Evolutionary conservation across 1,140 invertebrate species (phyloP).

Genomic region (Oncopeltus fasciatus): DNA sequence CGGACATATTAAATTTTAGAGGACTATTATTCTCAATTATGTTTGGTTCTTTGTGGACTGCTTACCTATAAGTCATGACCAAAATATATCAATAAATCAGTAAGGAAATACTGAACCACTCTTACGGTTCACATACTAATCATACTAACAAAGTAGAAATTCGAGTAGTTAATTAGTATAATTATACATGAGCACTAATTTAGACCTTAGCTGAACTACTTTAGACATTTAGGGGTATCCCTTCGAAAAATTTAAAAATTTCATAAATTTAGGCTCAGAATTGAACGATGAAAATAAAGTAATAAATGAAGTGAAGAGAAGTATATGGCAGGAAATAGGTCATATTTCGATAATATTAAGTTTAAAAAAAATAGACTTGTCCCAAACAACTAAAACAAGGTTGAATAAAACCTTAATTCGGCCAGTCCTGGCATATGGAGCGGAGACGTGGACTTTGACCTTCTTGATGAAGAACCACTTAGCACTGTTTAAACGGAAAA

Average conservation of each 20-base stretch:
- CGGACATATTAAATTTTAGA: too few relatives aligned
- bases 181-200: too few relatives aligned
- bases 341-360: not conserved
- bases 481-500: not conserved
- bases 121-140: too few relatives aligned
- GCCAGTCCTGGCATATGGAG: not conserved
- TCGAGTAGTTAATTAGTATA: too few relatives aligned
- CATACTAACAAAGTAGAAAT: too few relatives aligned
- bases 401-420: not conserved
- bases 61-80: too few relatives aligned
- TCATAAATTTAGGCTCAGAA: not conserved
- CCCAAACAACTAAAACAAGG: not conserved
- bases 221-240: not conserved
- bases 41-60: too few relatives aligned
- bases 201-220: too few relatives aligned
- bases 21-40: too few relatives aligned
- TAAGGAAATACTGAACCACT: too few relatives aligned
- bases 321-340: not conserved
- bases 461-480: not conserved
- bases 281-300: not conserved
- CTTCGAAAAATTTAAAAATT: not conserved
- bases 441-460: not conserved
- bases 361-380: not conserved
- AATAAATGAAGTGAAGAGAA: not conserved
- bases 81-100: too few relatives aligned